These are phyloP conservation scores for Myotis findleyi DNA, from an alignment of 2,797 vertebrate species.

Conservation along the genomic window DNA sequence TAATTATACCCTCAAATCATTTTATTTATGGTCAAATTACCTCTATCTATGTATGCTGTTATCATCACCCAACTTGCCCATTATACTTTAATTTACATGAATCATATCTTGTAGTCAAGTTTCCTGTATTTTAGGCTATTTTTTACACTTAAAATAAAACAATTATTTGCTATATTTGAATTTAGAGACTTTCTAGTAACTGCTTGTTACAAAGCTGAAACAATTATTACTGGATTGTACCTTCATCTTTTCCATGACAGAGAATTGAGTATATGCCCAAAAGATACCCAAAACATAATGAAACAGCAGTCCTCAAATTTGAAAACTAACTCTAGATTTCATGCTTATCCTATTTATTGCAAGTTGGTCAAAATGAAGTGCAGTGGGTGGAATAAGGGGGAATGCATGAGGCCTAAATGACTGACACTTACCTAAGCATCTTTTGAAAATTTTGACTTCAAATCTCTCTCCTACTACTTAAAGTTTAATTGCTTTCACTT, in stretches of 20 bases:
- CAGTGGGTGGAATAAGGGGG: background rate
- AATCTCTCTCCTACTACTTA: background rate
- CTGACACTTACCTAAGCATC: background rate
- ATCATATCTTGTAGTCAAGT: background rate
- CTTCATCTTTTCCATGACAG: background rate
- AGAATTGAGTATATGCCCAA: background rate
- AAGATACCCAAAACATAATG: background rate
- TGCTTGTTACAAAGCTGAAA: background rate
- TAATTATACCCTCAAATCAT: background rate
- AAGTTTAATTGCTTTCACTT: background rate
- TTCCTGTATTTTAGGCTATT: background rate
- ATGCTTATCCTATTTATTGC: background rate
- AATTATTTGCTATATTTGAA: background rate
- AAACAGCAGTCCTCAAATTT: background rate
- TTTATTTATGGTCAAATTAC: background rate
- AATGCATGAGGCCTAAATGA: background rate
- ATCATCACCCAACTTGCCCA: background rate
- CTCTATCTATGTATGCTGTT: background rate
- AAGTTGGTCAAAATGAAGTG: background rate
- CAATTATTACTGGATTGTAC: background rate
- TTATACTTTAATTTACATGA: background rate
- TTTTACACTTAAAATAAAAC: background rate
- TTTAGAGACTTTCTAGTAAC: slow-evolving; percentile 7
- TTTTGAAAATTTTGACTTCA: slow-evolving; percentile 19
- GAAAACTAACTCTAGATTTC: background rate